Conservation (phyloP, 2,888 invertebrate species). For the Macrostomum cliftonense region DNA sequence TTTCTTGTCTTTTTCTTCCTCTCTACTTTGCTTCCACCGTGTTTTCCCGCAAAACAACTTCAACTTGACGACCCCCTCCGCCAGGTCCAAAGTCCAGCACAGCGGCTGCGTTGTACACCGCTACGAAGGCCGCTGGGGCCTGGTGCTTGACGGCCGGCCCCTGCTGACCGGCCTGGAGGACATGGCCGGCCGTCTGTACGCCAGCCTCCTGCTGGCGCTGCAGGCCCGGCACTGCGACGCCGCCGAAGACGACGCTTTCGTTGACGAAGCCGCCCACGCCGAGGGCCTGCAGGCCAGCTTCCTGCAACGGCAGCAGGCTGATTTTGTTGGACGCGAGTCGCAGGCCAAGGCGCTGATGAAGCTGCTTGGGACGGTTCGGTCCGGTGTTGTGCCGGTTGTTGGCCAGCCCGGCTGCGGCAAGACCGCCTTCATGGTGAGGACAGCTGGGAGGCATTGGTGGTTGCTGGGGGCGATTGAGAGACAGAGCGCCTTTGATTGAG, state of each 20-base stretch:
- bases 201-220: neutral
- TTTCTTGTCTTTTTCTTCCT: too few species aligned
- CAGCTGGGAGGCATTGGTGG: too few species aligned
- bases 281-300: slow-evolving; percentile 23
- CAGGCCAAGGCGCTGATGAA: slow-evolving; percentile 21
- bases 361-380: slow-evolving; percentile 16
- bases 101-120: slow-evolving; percentile 15
- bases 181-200: slow-evolving; percentile 28
- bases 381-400: slow-evolving; percentile 22
- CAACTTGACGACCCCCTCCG: too few species aligned
- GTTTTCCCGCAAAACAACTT: too few species aligned
- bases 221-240: neutral
- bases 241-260: slow-evolving; percentile 4
- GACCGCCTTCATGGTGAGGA: slow-evolving; percentile 29
- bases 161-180: slow-evolving; percentile 29
- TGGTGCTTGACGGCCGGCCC: slow-evolving; percentile 27
- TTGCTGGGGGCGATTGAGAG: too few species aligned
- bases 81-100: too few species aligned
- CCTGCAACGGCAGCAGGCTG: slow-evolving; percentile 16
- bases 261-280: slow-evolving; percentile 22
- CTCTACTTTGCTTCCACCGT: too few species aligned
- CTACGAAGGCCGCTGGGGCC: slow-evolving; percentile 36
- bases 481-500: too few species aligned
- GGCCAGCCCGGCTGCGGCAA: slow-evolving; percentile 37
- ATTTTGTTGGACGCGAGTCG: slow-evolving; percentile 23